Base-by-base conservation (phyloP, 2,113 vertebrate genomes). In the Hemicordylus capensis region DNA sequence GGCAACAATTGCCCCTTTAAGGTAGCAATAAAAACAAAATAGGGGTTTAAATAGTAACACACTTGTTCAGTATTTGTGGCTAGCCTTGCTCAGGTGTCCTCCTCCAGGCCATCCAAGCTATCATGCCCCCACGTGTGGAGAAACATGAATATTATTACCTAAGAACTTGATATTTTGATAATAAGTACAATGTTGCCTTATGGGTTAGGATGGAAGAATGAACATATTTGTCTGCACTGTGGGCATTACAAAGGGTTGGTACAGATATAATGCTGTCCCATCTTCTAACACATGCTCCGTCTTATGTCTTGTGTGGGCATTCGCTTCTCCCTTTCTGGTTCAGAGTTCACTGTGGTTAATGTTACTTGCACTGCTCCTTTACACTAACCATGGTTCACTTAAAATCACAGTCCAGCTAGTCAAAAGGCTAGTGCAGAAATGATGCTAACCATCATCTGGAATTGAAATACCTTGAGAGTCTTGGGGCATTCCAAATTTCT, bases 1-100 rank as follows among this genome's bases (percentile, higher is more conserved):
- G 79, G 89, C 92, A 95, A 92, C 83, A 91, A 87, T 74, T 84
- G 75, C 31, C 84, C 58, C 85, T 93, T 94, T 91, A 76, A 94
- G 76, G 81, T 94, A 94, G 86, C 61, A 83, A 86, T 80, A 79
- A 91, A 46, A 66, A 78, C 28, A 75, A 74, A 80, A 31, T 76
- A n/a, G 12, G 72, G 58, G 44, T 54, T 90, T 91, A 94, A 93
- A 89, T 93, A 79, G 82, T 93, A 91, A 84, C 75, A 69, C 72
- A 85, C 92, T 94, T 86, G 44, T 81, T 93, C 88, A 85, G 70
- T 75, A 61, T 77, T n/a, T 91, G 80, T 76, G 61, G 22, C 67
- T 75, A 80, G 20, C 87, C 64, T n/a, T 87, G 58, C 81, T 89
- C 67, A 46, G 69, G 59, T 87, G 39, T 78, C 90, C 76, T 78